A percentile compares a stretch with the other conserved stretches of the same genome.
Conservation (phyloP, 2,113 vertebrate genomes). For the Catagonus wagneri region DNA sequence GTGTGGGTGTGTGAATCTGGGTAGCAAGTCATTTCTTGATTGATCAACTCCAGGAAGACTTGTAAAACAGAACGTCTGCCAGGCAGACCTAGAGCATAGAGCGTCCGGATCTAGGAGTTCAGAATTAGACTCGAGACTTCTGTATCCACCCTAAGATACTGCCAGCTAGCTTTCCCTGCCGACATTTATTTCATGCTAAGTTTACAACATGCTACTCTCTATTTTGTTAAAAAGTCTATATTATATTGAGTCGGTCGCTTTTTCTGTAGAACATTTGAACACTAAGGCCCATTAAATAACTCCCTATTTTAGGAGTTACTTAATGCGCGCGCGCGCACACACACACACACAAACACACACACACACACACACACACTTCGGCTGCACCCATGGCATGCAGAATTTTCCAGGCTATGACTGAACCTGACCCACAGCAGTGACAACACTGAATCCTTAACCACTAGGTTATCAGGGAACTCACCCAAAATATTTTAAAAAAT, state of each 20-base stretch:
- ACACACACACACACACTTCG: too few relatives aligned
- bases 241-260: background rate
- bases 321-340: too few relatives aligned
- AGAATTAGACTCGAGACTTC: background rate
- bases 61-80: too few relatives aligned
- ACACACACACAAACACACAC: too few relatives aligned
- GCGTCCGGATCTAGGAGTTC: conserved; percentile 25
- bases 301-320: background rate
- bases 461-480: too few relatives aligned
- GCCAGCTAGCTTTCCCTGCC: background rate
- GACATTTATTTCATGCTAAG: background rate
- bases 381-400: too few relatives aligned
- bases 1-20: background rate
- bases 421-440: too few relatives aligned
- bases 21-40: conserved; percentile 28
- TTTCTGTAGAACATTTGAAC: background rate
- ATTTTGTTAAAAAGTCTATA: conserved; percentile 13
- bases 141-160: background rate
- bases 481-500: background rate
- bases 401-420: too few relatives aligned
- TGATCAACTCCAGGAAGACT: background rate
- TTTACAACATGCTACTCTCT: background rate
- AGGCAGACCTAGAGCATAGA: too few relatives aligned
- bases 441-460: background rate
- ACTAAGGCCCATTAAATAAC: background rate